Evolutionary conservation across 2,888 invertebrate genomes (phyloP).

Genomic region (Trisateles emortualis): DNA sequence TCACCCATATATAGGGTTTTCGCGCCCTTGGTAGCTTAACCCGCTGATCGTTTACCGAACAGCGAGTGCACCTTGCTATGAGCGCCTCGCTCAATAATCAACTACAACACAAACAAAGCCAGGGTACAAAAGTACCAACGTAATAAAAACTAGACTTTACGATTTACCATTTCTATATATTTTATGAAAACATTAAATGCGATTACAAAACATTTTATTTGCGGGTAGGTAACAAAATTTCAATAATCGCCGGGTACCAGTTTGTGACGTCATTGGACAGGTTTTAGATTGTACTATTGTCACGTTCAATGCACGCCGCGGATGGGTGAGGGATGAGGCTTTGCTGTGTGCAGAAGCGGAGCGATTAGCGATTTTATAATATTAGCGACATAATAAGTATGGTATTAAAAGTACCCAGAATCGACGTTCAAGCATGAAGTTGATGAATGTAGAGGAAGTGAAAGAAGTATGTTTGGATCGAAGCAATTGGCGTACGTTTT

Average conservation of each 20-base stretch:
- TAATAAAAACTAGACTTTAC: conserved; percentile 35
- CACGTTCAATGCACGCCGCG: not conserved
- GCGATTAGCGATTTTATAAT: not conserved
- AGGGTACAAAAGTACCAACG: not conserved
- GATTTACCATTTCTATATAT: conserved; percentile 21
- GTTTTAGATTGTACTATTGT: not conserved
- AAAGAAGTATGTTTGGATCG: too few relatives aligned
- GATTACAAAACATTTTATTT: conserved; percentile 45
- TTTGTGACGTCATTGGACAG: not conserved
- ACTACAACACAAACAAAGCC: not conserved
- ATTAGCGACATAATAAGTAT: too few relatives aligned
- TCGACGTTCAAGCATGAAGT: too few relatives aligned
- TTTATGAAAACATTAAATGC: conserved; percentile 37
- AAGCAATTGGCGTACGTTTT: too few relatives aligned
- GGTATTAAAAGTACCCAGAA: too few relatives aligned
- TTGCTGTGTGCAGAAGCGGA: not conserved
- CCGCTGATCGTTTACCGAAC: too few relatives aligned
- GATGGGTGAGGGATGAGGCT: not conserved
- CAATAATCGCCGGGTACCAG: conserved; percentile 30
- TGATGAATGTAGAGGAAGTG: too few relatives aligned
- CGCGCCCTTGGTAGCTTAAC: too few relatives aligned
- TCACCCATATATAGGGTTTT: too few relatives aligned
- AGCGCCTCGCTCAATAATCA: too few relatives aligned
- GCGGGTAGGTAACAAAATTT: conserved; percentile 42
- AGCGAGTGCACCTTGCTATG: too few relatives aligned